A percentile compares a stretch with the other conserved stretches of the same genome.
Conservation (phyloP, 2,888 invertebrate genomes). For the Macroteleia sp. region DNA sequence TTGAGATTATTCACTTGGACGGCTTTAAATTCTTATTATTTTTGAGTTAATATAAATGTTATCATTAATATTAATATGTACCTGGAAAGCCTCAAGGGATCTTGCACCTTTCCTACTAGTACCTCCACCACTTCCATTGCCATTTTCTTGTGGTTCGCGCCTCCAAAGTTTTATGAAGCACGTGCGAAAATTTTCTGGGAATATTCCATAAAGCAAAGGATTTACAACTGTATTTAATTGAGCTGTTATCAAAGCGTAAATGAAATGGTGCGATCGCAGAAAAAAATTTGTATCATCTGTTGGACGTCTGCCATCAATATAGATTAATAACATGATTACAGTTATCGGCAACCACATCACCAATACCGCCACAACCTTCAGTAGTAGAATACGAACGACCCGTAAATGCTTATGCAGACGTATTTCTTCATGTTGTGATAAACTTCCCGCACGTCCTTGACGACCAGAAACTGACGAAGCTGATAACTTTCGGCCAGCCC, state of each 20-base stretch:
- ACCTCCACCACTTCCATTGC: conserved; percentile 68
- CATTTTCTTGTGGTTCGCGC: conserved; percentile 64
- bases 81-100: conserved; percentile 75
- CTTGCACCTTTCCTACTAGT: conserved; percentile 59
- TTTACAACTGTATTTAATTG: conserved; percentile 86
- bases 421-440: conserved; percentile 85
- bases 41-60: too few relatives aligned
- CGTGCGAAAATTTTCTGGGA: conserved; percentile 85
- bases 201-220: conserved; percentile 85
- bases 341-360: conserved; percentile 86
- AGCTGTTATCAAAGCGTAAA: conserved; percentile 85
- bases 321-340: conserved; percentile 85
- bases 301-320: conserved; percentile 85
- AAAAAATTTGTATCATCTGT: conserved; percentile 85
- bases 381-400: conserved; percentile 85
- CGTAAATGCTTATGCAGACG: conserved; percentile 85
- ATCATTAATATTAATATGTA: too few relatives aligned
- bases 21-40: too few relatives aligned
- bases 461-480: conserved; percentile 77
- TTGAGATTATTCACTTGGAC: too few relatives aligned
- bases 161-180: conserved; percentile 84
- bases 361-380: conserved; percentile 86
- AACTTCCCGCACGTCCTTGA: conserved; percentile 82
- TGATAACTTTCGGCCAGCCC: conserved; percentile 84
- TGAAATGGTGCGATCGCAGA: conserved; percentile 85